Evolutionary conservation across 1,140 invertebrate genomes (phyloP), one percentile per base, ranked within the genome.

Genomic region (Phymastichus coffea): DNA sequence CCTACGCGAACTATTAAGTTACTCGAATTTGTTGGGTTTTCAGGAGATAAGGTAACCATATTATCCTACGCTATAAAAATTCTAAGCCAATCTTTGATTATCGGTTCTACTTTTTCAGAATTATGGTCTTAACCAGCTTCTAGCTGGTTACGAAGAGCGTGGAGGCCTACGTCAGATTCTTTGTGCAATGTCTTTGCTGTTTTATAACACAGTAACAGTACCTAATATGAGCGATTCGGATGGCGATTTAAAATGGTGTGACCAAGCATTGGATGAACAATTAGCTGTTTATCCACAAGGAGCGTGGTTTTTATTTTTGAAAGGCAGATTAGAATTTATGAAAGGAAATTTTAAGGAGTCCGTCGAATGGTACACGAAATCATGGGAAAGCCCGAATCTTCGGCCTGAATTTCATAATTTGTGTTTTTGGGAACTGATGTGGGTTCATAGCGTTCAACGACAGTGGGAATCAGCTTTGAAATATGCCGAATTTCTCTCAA

Each of bases 381-480:
- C 93, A 0, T 91, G 94, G 80, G 85, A 89, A 46, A 91, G 90
- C 12, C 94, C 97, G 71, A 77, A 87, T 60, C 80, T 91, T 8
- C 98, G 95, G 93, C 86, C 88, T 4, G 95, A 98, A 71, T 96
- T 98, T 75, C 94, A 97, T 78, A 94, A 97, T 75, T 73, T 98
- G 0, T 96, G 94, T 73, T 97, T 88, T 75, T 98, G 95, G 96
- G 95, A 98, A 77, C 80, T 97, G 20, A 87, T 95, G 81, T 98
- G 94, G 94, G 86, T 91, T 8, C 85, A 94, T 70, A 86, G 87
- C 63, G 68, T 85, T n/a, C 74, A 82, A 57, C 77, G 80, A 33
- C 77, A 88, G 44, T 94, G 91, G 91, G 78, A 83, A 41, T 80
- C 89, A 67, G 89, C 92, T 8, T 78, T 86, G 33, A 78, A 83